Percentiles rank a stretch among this genome's conserved stretches.
phyloP scores from a whole-genome alignment of 2,888 invertebrate genomes.

The Ornithoptera priamus region DNA sequence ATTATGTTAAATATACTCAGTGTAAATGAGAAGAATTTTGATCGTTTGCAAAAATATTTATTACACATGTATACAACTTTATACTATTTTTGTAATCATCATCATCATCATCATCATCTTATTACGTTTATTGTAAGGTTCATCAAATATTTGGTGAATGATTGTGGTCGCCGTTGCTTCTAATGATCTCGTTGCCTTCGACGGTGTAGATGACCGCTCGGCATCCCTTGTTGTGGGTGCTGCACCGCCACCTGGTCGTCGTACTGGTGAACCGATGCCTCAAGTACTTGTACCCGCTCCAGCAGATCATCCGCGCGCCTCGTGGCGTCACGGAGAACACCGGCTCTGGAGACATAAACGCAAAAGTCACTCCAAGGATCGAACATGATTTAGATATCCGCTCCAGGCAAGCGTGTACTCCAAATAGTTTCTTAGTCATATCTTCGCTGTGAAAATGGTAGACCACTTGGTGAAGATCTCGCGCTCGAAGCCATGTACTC shows the following conservation, averaged over 20 bases:
- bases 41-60: not conserved
- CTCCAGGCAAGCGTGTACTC: too few relatives aligned
- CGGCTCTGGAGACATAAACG: slow-evolving; percentile 23
- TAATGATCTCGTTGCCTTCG: slow-evolving; percentile 11
- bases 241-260: slow-evolving; percentile 46
- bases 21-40: not conserved
- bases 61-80: not conserved
- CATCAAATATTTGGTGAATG: slow-evolving; percentile 1
- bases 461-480: too few relatives aligned
- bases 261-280: slow-evolving; percentile 37
- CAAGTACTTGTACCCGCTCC: slow-evolving; percentile 43
- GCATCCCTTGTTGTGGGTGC: slow-evolving; percentile 29
- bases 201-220: slow-evolving; percentile 27
- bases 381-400: too few relatives aligned
- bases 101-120: not conserved
- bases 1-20: not conserved
- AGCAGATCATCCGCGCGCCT: slow-evolving; percentile 41
- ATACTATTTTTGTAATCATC: not conserved
- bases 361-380: not conserved
- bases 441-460: too few relatives aligned
- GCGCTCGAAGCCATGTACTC: too few relatives aligned
- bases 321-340: slow-evolving; percentile 35
- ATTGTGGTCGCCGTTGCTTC: slow-evolving; percentile 17
- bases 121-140: not conserved
- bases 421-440: too few relatives aligned